Base-by-base conservation (phyloP, 1,140 invertebrate genomes). In the Drosophila trapezifrons region DNA sequence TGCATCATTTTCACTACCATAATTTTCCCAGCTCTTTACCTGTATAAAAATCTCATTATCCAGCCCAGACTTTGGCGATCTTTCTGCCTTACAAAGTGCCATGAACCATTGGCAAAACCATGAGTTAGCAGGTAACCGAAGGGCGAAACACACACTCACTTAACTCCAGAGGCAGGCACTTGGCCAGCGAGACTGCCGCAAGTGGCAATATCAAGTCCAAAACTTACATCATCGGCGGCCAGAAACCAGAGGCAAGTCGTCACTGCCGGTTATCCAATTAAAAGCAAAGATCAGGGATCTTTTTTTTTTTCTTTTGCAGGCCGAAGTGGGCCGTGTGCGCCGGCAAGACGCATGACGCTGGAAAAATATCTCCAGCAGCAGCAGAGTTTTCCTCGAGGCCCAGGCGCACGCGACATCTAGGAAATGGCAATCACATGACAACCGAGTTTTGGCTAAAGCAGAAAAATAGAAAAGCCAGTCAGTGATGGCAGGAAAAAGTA, bases 121-220 rank as follows among this genome's bases (percentile, higher is more conserved):
- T 72, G 69, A 72, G 66, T 71, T 72, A 20, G 66, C 69, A 40
- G 54, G 43, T 69, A 38, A 58, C 51, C 54, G 54, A 72, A 72
- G 69, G 69, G 69, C 69, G 65, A 38, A 51, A 9, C 17, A 15
- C 9, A 45, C 29, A 42, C 8, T 63, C 25, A 62, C 25, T 29
- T n/a, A 42, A n/a, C 17, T 15, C 29, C 32, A 35, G 32, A 35
- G 45, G 15, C 46, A 37, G 40, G 37, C 54, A 32, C 32, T 69
- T 38, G 59, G 51, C 46, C 67, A 76, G 66, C 71, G 49, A 72
- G 72, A 49, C 45, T 72, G 71, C 71, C 52, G 37, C 71, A 76
- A 79, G 83, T 83, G 84, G 79, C 83, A 87, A 89, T 89, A 87
- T 87, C 83, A 87, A 87, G 83, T 89, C 80, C 84, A 87, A 76